Evolutionary conservation across 2,888 invertebrate species (phyloP), one percentile per base, ranked within the genome.

Genomic region (Mellilla xanthometata): DNA sequence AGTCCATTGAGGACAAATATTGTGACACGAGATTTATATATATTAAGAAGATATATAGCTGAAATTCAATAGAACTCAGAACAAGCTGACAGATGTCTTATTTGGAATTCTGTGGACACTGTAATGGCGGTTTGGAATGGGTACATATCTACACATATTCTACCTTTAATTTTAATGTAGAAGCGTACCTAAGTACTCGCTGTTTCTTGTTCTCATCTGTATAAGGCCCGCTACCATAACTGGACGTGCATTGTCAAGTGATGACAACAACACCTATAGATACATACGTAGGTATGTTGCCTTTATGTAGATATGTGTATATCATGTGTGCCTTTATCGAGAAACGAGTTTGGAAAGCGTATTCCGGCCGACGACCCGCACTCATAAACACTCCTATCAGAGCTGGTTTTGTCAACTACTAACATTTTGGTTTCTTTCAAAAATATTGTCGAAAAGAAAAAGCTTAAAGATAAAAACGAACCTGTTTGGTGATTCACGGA

Each of bases 331-430:
- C 33, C 68, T 75, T 76, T 75, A 76, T 74, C 73, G 68, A 73
- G 66, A 70, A 80, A 84, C 85, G 60, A 72, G 86, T 84, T 86
- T 84, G 73, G 84, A 86, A 86, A 85, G 86, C 76, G 74, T 70
- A 65, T 71, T 69, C 68, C 69, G 78, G 81, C 70, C 81, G 71
- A 62, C 68, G 83, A 73, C 82, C 72, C 54, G 38, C 41, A 28
- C 44, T 50, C 69, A 67, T 66, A 68, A 71, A 73, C 75, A 71
- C 72, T 64, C 69, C 74, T 77, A 79, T 78, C 74, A 63, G 60
- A 74, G 76, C 70, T 67, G 70, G 72, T 71, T 72, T 62, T 49
- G 62, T 66, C 65, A 67, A 19, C 2, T 19, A 19, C 68, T 61
- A 62, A 58, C 60, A 59, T 60, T 61, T 61, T 56, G 49, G 49